Evolutionary conservation across 2,888 invertebrate genomes (phyloP), one percentile per base, ranked within the genome.

Genomic region (Hirtodrosophila trivittata): DNA sequence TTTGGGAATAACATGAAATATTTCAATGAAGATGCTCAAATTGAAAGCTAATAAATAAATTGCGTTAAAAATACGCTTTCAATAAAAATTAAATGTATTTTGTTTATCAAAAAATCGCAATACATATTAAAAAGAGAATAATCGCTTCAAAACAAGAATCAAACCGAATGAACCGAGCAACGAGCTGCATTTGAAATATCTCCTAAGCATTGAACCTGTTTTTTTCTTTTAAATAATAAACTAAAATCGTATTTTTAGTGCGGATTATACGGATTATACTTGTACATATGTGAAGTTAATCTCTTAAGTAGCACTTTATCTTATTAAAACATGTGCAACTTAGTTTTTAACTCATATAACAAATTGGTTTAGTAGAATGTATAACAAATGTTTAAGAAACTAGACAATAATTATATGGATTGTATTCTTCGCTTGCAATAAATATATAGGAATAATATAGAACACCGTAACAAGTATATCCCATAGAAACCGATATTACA

Each of bases 191-290:
- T 43, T 43, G 39, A 56, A 62, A 65, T 63, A 49, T 47, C 52
- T 55, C 1, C n/a, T n/a, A 7, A 18, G 35, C 43, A 30, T 35
- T 50, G 10, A 78, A 83, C 84, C 64, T 49, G 84, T 66, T 80
- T 68, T 45, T 13, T 28, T 8, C 1, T 8, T 8, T 3, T 2
- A 1, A 32, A 14, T n/a, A 35, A 28, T 9, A 14, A 26, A n/a
- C 14, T 12, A 0, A 21, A 14, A 7, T 49, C 5, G 4, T 32
- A 37, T 38, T 32, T 63, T 35, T 6, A 5, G 13, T 6, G 4
- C 52, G 7, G 6, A 45, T 33, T 68, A 21, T 32, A 38, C 10
- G 39, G n/a, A 16, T 9, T 13, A 25, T 28, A 37, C n/a, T 7
- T 9, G n/a, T 18, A 30, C 25, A 38, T 14, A 7, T 12, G 5